Evolutionary conservation across 2,797 vertebrate species (phyloP), one percentile per base, ranked within the genome.

Genomic region (Pseudotriccus pelzelni): DNA sequence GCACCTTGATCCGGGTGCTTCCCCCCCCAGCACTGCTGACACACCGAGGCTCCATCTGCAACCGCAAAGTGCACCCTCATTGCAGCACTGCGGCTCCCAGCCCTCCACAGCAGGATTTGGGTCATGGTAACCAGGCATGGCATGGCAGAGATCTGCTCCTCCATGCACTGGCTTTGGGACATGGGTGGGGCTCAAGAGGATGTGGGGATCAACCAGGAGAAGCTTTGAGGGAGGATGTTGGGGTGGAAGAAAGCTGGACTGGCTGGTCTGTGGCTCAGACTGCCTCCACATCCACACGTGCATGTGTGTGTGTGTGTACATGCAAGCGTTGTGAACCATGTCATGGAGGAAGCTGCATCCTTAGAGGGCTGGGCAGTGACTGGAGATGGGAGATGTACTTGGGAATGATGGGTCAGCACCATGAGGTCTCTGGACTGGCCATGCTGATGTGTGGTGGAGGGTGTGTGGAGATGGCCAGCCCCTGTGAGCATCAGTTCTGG

Each of bases 31-130:
- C 0, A 0, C 80, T 82, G 84, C 91, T 84, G 89, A 74, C 17
- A 53, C 6, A 43, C 34, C 3, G 0, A 44, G 74, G 39, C 80
- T 97, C 91, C 93, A 79, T 79, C 94, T 90, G 93, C 90, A 86
- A 46, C 62, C 7, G 2, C 13, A 30, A 52, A 30, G 11, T 25
- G 50, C 16, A 46, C 84, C 93, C 91, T 94, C 85, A 41, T 84
- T 97, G 82, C 91, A 80, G 87, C 87, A 84, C 64, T 67, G 87
- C 87, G 8, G 82, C 90, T 94, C 70, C 90, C 93, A 92, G 50
- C 72, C 84, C n/a, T 77, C 0, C 0, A 56, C 0, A 0, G 20
- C 3, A 28, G 83, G 90, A 97, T 97, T 91, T 94, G 93, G 93
- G 95, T 95, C 96, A 95, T 11, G 49, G 64, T 74, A 91, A 50